These are phyloP conservation scores for Malacoctenus gilli DNA, from an alignment of 2,797 vertebrate species.

Conservation along the genomic window DNA sequence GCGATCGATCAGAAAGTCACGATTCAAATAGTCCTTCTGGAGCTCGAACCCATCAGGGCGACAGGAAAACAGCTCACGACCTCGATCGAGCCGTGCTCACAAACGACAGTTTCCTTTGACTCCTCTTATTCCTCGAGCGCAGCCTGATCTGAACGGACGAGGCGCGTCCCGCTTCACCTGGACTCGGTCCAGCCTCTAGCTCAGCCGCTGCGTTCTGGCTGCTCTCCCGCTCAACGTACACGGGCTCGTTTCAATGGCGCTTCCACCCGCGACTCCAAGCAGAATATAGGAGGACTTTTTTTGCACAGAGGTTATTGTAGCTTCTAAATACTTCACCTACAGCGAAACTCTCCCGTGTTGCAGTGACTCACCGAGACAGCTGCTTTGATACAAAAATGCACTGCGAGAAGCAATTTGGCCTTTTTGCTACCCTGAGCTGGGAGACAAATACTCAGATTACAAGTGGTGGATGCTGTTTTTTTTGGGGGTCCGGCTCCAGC, in stretches of 20 bases:
- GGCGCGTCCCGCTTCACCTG: too few species aligned
- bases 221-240: conserved; percentile 46
- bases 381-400: conserved; percentile 54
- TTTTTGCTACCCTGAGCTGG: conserved; percentile 47
- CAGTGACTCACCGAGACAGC: conserved; percentile 45
- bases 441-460: conserved; percentile 45
- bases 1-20: too few species aligned
- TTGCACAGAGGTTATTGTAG: conserved; percentile 25
- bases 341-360: conserved; percentile 7
- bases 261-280: conserved; percentile 35
- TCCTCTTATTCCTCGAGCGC: too few species aligned
- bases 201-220: too few species aligned
- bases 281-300: conserved; percentile 14
- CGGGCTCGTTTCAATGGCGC: conserved; percentile 19
- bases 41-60: too few species aligned
- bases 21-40: too few species aligned
- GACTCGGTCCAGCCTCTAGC: too few species aligned
- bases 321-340: conserved; percentile 29
- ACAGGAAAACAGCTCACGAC: too few species aligned
- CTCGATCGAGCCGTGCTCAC: too few species aligned
- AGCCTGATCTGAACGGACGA: too few species aligned
- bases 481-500: conserved; percentile 21
- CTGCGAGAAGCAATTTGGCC: conserved; percentile 54
- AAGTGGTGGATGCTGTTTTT: conserved; percentile 39
- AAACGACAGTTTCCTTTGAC: too few species aligned